A percentile compares a stretch with the other conserved stretches of the same genome.
Evolutionary conservation across 2,797 vertebrate species (phyloP).

Genomic region (Alcedo quadribrachys): DNA sequence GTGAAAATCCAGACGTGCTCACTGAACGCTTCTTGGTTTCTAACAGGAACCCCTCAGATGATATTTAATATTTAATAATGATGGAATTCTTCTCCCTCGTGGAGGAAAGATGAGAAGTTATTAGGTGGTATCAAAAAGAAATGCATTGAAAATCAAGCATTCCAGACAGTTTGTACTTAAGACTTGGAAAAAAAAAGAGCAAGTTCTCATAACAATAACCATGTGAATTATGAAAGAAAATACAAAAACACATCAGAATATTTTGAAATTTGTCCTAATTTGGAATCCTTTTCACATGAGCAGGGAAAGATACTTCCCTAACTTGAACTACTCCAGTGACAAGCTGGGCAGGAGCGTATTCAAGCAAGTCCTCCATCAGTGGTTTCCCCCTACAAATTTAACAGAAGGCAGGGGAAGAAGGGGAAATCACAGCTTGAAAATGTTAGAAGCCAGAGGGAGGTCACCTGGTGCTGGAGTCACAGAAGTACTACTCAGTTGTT

Average conservation of each 20-base stretch:
- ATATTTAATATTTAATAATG: slow-evolving; percentile 52
- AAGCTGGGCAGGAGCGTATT: not conserved
- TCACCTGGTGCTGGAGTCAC: not conserved
- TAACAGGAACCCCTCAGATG: not conserved
- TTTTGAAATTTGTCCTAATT: not conserved
- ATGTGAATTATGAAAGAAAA: slow-evolving; percentile 20
- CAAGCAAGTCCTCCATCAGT: not conserved
- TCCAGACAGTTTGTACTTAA: not conserved
- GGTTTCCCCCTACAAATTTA: not conserved
- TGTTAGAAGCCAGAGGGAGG: not conserved
- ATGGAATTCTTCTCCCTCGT: not conserved
- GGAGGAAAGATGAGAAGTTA: not conserved
- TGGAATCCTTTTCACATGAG: not conserved
- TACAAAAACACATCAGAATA: not conserved
- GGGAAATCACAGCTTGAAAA: not conserved
- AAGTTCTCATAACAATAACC: not conserved
- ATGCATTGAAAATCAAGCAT: slow-evolving; percentile 4
- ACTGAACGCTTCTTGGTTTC: not conserved
- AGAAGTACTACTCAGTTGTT: not conserved
- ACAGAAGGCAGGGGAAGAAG: not conserved
- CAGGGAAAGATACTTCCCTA: not conserved
- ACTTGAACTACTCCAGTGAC: not conserved
- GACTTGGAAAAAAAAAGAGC: not conserved
- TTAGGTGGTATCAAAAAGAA: slow-evolving; percentile 44
- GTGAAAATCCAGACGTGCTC: not conserved